phyloP scores from a whole-genome alignment of 2,888 invertebrate genomes.

The Chrysodeixis includens region DNA sequence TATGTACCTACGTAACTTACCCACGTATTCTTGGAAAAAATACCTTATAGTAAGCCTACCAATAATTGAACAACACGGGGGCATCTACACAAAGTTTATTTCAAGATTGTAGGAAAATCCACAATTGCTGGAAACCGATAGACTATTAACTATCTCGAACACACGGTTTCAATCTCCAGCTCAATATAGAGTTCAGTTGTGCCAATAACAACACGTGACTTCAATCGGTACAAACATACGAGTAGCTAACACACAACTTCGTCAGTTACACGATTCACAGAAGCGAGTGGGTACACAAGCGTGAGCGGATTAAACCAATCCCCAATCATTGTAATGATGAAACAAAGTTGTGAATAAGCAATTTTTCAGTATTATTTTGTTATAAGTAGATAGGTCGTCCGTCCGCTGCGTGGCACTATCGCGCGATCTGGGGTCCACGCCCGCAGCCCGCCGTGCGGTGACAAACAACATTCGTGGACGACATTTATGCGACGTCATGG shows the following conservation, averaged over 20 bases:
- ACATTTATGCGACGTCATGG: constrained; percentile 86
- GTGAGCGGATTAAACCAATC: constrained; percentile 56
- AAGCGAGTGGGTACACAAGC: constrained; percentile 29
- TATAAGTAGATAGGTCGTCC: constrained; percentile 63
- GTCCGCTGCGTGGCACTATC: constrained; percentile 73
- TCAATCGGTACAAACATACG: constrained; percentile 43
- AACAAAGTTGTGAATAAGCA: constrained; percentile 65
- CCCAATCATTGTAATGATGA: constrained; percentile 60
- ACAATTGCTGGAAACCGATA: constrained; percentile 44
- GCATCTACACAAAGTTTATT: constrained; percentile 12
- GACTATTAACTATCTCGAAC: constrained; percentile 46
- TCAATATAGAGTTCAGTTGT: constrained; percentile 50
- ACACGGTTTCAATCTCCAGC: constrained; percentile 45
- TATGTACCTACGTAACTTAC: not conserved
- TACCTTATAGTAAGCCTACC: not conserved
- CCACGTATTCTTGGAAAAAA: not conserved
- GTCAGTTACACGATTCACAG: constrained; percentile 39
- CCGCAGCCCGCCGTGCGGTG: constrained; percentile 72
- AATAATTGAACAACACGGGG: constrained; percentile 3
- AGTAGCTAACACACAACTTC: constrained; percentile 27
- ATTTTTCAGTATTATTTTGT: constrained; percentile 77
- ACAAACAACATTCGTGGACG: constrained; percentile 86
- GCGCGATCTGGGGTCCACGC: constrained; percentile 69
- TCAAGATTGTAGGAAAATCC: constrained; percentile 39
- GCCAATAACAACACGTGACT: constrained; percentile 57